Evolutionary conservation across 2,113 vertebrate species (phyloP).

Genomic region (Corythoichthys haematopterus): DNA sequence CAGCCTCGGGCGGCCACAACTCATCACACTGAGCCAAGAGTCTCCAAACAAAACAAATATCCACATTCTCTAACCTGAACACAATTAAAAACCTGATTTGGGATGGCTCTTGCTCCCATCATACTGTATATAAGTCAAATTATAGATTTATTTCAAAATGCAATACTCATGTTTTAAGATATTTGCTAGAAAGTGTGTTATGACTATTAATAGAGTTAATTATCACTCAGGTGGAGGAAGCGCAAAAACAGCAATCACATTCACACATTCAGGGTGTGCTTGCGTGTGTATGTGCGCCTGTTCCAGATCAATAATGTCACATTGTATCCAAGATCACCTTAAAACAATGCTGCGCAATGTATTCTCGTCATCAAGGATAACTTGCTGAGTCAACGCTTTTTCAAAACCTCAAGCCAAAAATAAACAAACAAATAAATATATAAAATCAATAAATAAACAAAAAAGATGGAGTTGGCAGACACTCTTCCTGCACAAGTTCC

Average conservation of each 20-base stretch:
- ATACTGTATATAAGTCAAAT: too few species aligned
- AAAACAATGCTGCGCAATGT: slow-evolving; percentile 51
- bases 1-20: slow-evolving; percentile 26
- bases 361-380: slow-evolving; percentile 44
- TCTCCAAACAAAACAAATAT: slow-evolving; percentile 7
- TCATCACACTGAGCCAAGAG: neutral
- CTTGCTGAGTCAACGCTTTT: slow-evolving; percentile 39
- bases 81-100: neutral
- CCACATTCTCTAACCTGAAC: neutral
- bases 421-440: neutral
- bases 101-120: neutral
- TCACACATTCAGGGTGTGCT: neutral
- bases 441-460: neutral
- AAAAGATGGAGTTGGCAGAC: neutral
- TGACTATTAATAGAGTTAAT: neutral
- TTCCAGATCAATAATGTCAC: slow-evolving; percentile 56
- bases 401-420: neutral
- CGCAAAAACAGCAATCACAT: neutral
- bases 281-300: neutral
- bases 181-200: too few species aligned
- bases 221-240: neutral
- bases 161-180: too few species aligned
- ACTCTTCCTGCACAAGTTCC: neutral
- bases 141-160: too few species aligned
- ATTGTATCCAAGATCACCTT: slow-evolving; percentile 50